These are phyloP conservation scores for Microtus oregoni DNA, from an alignment of 2,113 vertebrate genomes.

Conservation along the genomic window DNA sequence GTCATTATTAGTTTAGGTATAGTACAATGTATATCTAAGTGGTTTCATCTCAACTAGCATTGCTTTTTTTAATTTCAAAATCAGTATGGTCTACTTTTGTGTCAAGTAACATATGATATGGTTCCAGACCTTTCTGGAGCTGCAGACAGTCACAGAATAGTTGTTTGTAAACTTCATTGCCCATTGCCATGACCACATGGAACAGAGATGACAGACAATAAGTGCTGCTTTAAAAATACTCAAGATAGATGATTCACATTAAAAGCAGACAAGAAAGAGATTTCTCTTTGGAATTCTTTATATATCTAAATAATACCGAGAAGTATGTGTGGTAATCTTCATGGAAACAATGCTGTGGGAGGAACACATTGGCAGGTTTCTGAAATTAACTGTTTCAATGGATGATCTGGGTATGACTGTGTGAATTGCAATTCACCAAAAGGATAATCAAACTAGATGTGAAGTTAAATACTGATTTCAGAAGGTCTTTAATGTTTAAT, in stretches of 20 bases:
- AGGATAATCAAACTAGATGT: neutral
- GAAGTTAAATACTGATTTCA: neutral
- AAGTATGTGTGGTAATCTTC: slow-evolving; percentile 4
- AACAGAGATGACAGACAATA: neutral
- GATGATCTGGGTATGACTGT: neutral
- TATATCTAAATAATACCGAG: slow-evolving; percentile 6
- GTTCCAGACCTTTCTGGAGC: slow-evolving; percentile 22
- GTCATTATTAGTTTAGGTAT: slow-evolving; percentile 69
- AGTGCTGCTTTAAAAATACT: neutral
- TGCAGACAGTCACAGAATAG: neutral
- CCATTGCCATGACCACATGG: neutral
- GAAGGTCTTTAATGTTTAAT: slow-evolving; percentile 35
- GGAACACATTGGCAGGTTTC: neutral
- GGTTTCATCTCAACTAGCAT: slow-evolving; percentile 43
- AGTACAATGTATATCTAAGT: slow-evolving; percentile 54
- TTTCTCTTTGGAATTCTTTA: slow-evolving; percentile 48
- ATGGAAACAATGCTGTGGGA: neutral
- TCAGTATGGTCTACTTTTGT: slow-evolving; percentile 66
- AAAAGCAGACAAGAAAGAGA: neutral
- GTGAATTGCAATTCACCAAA: neutral
- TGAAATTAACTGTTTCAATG: slow-evolving; percentile 40
- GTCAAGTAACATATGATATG: neutral
- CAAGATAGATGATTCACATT: slow-evolving; percentile 37
- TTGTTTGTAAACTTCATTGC: slow-evolving; percentile 42
- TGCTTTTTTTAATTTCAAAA: slow-evolving; percentile 16